Evolutionary conservation across 1,140 invertebrate genomes (phyloP).

Genomic region (Diabrotica undecimpunctata): DNA sequence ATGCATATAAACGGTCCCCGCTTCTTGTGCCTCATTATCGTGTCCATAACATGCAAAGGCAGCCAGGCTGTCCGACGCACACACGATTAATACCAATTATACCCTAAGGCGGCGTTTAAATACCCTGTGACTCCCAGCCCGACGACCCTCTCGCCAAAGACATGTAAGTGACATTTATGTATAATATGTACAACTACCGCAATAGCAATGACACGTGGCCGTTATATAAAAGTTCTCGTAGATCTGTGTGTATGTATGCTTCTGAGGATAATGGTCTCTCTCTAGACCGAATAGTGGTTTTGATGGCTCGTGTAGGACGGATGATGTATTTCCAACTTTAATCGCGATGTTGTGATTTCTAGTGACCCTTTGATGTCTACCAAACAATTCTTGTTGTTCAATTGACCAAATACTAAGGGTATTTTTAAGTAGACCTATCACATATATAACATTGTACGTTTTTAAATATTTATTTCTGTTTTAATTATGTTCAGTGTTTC

Average conservation of each 20-base stretch:
- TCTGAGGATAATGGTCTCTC: slow-evolving; percentile 1
- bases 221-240: not conserved
- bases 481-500: too few species aligned
- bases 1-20: slow-evolving; percentile 27
- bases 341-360: not conserved
- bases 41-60: slow-evolving; percentile 42
- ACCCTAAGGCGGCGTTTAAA: slow-evolving; percentile 41
- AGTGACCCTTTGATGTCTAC: not conserved
- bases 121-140: slow-evolving; percentile 35
- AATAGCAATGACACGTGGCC: slow-evolving; percentile 19
- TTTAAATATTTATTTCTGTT: too few species aligned
- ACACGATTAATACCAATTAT: slow-evolving; percentile 42
- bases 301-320: not conserved
- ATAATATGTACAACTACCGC: slow-evolving; percentile 26
- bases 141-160: slow-evolving; percentile 22
- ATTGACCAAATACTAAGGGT: too few species aligned
- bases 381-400: too few species aligned
- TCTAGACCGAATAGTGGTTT: not conserved
- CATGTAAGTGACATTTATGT: slow-evolving; percentile 42
- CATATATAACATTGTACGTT: too few species aligned
- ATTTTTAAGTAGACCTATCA: too few species aligned
- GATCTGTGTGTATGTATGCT: not conserved
- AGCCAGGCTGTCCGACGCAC: slow-evolving; percentile 38
- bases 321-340: not conserved
- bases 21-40: slow-evolving; percentile 38